Evolutionary conservation across 2,797 vertebrate genomes (phyloP), one percentile per base, ranked within the genome.

Genomic region (Typhlichthys subterraneus): DNA sequence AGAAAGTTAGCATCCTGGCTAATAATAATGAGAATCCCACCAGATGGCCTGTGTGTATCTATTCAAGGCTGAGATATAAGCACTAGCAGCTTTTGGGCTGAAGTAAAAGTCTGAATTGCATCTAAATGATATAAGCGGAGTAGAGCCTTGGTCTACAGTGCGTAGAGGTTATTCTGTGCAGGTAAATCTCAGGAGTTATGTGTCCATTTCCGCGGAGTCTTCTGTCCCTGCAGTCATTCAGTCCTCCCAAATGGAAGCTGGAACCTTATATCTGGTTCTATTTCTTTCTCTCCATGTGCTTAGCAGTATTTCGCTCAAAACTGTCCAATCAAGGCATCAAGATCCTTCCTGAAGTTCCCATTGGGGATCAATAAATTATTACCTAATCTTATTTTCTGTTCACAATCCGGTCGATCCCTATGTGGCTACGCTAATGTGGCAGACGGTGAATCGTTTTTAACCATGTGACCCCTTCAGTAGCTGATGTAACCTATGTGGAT

Each of bases 281-380:
- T 48, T 59, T 29, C 61, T 65, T 52, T 48, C 61, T 70, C 63
- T 62, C 73, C 61, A 71, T 13, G 17, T 72, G 70, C 29, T 11
- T 75, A 82, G 76, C 79, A 87, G 82, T 79, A 68, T 61, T 77
- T 62, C 51, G 70, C 73, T 81, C 76, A 81, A 66, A 48, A 38
- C 64, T 73, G 50, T 75, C 65, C 77, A 71, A 54, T 74, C 65
- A 64, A 29, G 23, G 23, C 23, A 29, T 29, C 23, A 29, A 29
- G 74, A 67, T 73, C 64, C 73, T 62, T 70, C 2, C 12, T 55
- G 42, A 53, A 69, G 73, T 85, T 38, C 33, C 33, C 33, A 38
- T 38, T 38, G 33, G 33, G 33, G 33, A 38, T 38, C 33, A 38
- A 38, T 38, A 38, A 38, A 38, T 6, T 38, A 38, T 38, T 9